Conservation (phyloP, 2,888 invertebrate genomes). For the Uropetala carovei region DNA sequence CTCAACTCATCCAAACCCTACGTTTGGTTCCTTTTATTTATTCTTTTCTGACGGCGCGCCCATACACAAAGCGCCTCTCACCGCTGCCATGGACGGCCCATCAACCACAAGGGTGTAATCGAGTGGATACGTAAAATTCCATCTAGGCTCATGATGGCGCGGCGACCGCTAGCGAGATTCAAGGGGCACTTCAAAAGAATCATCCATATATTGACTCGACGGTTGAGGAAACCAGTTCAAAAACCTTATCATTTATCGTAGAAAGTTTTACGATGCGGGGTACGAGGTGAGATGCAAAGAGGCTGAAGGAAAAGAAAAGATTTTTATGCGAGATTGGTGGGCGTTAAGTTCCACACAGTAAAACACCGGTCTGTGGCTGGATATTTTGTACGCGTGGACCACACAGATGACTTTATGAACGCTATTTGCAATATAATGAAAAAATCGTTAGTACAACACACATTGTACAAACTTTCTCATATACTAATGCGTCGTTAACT, state of each 20-base stretch:
- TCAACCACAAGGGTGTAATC: constrained; percentile 35
- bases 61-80: neutral
- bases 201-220: constrained; percentile 42
- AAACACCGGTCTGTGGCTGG: constrained; percentile 16
- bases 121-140: neutral
- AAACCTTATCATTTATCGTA: constrained; percentile 36
- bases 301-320: neutral
- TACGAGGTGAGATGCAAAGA: neutral
- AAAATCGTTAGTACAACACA: neutral
- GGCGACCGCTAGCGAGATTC: constrained; percentile 9
- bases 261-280: neutral
- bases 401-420: constrained; percentile 18
- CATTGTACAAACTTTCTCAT: too few species aligned
- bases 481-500: too few species aligned
- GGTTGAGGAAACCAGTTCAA: constrained; percentile 50
- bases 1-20: constrained; percentile 10
- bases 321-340: neutral
- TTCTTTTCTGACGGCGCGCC: neutral
- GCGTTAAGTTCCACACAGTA: constrained; percentile 4
- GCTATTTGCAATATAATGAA: neutral
- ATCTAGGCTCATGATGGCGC: constrained; percentile 15
- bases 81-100: neutral
- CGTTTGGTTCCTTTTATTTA: neutral
- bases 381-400: constrained; percentile 11
- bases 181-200: constrained; percentile 38